Conservation (phyloP, 2,113 vertebrate species). For the Dicentrarchus labrax region DNA sequence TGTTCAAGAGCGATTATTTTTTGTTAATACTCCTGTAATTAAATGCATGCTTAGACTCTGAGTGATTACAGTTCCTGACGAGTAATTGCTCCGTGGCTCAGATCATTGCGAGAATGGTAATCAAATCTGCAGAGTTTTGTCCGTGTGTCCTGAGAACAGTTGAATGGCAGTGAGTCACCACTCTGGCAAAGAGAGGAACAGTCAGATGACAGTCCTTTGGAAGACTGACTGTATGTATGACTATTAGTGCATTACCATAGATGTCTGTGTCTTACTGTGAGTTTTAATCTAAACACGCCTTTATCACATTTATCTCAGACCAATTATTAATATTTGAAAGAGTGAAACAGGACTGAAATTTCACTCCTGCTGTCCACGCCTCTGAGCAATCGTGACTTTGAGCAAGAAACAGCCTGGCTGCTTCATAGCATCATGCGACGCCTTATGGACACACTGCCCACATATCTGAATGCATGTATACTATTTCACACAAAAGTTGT, state of each 20-base stretch:
- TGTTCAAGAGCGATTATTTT: slow-evolving; percentile 78
- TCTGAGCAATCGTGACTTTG: slow-evolving; percentile 46
- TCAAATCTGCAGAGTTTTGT: slow-evolving; percentile 64
- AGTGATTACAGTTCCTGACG: slow-evolving; percentile 78
- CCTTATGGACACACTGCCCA: slow-evolving; percentile 58
- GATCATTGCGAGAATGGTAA: slow-evolving; percentile 70
- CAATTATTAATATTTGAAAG: slow-evolving; percentile 36
- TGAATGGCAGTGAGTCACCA: slow-evolving; percentile 49
- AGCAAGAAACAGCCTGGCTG: slow-evolving; percentile 59
- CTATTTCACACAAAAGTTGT: slow-evolving; percentile 32
- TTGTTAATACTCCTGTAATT: slow-evolving; percentile 82
- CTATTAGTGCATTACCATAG: background rate
- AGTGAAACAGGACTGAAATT: slow-evolving; percentile 27
- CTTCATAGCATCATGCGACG: slow-evolving; percentile 44
- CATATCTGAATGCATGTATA: slow-evolving; percentile 36
- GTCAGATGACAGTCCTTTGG: slow-evolving; percentile 18
- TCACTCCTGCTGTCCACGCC: slow-evolving; percentile 57
- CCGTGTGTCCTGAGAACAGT: slow-evolving; percentile 39
- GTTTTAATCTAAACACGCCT: slow-evolving; percentile 27
- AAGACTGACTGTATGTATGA: slow-evolving; percentile 5
- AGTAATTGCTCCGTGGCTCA: slow-evolving; percentile 73
- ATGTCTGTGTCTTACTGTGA: background rate
- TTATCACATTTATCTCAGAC: background rate
- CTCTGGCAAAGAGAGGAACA: background rate
- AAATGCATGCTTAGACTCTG: slow-evolving; percentile 80